phyloP scores from a whole-genome alignment of 2,888 invertebrate species.

The Achlya flavicornis region DNA sequence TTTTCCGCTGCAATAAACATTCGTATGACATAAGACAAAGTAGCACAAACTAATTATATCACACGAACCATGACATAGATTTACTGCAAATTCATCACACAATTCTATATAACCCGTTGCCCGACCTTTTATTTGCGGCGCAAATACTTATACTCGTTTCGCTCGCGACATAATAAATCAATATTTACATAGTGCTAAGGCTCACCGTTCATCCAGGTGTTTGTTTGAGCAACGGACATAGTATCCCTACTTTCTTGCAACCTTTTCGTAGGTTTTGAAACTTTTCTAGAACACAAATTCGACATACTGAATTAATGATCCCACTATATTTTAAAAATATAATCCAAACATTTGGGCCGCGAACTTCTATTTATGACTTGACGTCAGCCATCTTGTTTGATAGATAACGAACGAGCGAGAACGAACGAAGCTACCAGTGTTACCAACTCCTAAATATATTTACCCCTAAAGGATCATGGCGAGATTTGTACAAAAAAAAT shows the following conservation, averaged over 20 bases:
- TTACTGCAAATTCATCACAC: constrained; percentile 18
- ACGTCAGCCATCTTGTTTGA: constrained; percentile 65
- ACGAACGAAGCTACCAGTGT: not conserved
- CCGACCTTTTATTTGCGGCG: constrained; percentile 41
- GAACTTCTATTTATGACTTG: constrained; percentile 35
- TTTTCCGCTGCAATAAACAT: constrained; percentile 85
- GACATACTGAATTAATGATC: constrained; percentile 82
- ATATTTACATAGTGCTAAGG: constrained; percentile 53
- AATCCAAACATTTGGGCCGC: constrained; percentile 53
- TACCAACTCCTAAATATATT: not conserved
- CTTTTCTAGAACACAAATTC: constrained; percentile 90
- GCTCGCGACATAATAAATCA: constrained; percentile 50
- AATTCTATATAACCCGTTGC: constrained; percentile 35
- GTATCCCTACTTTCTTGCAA: constrained; percentile 88
- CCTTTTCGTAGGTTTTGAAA: constrained; percentile 89
- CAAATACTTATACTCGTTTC: constrained; percentile 38
- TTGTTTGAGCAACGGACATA: constrained; percentile 91
- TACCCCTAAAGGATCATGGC: too few species aligned
- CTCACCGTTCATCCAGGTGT: constrained; percentile 95
- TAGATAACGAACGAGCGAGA: not conserved
- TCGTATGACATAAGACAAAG: constrained; percentile 14
- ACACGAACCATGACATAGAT: constrained; percentile 23
- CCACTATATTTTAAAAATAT: constrained; percentile 46
- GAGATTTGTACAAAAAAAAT: too few species aligned
- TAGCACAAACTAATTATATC: constrained; percentile 13